Conservation (phyloP, 2,888 invertebrate genomes). For the Drosophila mulleri region DNA sequence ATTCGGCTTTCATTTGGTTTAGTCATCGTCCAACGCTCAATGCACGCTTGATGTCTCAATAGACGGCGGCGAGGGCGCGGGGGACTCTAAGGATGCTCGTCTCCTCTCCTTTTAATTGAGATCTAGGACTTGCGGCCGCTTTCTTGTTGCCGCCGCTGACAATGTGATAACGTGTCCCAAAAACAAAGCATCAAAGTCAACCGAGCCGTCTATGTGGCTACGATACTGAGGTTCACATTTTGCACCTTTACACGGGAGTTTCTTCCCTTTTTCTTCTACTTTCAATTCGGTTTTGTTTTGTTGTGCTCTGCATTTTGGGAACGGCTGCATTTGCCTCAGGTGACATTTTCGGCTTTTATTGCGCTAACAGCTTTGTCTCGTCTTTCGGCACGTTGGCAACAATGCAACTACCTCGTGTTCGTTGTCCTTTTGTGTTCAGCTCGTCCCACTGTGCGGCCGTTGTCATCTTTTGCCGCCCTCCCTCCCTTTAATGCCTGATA, state of each 20-base stretch:
- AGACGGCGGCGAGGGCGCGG: background rate
- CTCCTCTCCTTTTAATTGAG: conserved; percentile 46
- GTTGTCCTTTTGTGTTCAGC: conserved; percentile 22
- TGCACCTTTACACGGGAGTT: conserved; percentile 16
- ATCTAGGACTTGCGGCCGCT: conserved; percentile 59
- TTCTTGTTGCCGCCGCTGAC: conserved; percentile 53
- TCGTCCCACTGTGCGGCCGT: conserved; percentile 64
- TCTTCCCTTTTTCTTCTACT: conserved; percentile 4
- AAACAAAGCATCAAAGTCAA: conserved; percentile 73
- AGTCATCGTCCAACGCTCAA: conserved; percentile 43
- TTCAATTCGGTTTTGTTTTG: background rate
- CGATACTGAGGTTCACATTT: conserved; percentile 37
- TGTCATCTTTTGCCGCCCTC: conserved; percentile 66
- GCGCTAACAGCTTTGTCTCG: conserved; percentile 65
- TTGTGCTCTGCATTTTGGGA: conserved; percentile 26
- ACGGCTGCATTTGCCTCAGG: conserved; percentile 69
- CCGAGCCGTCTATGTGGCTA: conserved; percentile 54
- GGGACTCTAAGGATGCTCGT: conserved; percentile 4
- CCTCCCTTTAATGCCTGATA: conserved; percentile 54
- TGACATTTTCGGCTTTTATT: conserved; percentile 70
- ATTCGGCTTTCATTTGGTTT: conserved; percentile 60
- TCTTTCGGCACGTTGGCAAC: conserved; percentile 76
- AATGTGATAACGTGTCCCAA: conserved; percentile 68
- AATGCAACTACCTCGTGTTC: conserved; percentile 39
- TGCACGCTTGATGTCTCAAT: conserved; percentile 40